Evolutionary conservation across 2,888 invertebrate species (phyloP), one percentile per base, ranked within the genome.

Genomic region (Cantharis lateralis): DNA sequence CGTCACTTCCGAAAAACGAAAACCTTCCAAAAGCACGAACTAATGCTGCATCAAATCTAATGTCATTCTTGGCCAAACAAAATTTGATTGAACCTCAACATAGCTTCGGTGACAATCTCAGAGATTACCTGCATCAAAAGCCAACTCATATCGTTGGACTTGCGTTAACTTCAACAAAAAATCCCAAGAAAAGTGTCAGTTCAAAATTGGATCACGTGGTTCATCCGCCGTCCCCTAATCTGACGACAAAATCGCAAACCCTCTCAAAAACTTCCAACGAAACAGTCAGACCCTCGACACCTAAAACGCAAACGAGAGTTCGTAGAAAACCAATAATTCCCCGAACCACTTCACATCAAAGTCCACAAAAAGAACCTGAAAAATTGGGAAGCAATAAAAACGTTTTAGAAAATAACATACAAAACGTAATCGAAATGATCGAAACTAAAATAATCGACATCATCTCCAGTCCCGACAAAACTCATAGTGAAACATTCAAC

Each of bases 371-470:
- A 48, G 72, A 76, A 20, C 24, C 72, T 18, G 16, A 18, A 7
- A 20, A 20, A 20, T 7, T n/a, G 0, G 10, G 18, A n/a, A n/a
- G 13, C n/a, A 18, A 11, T 15, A 62, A 70, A n/a, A 62, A 11
- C 3, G 10, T n/a, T 2, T 32, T 77, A 11, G 78, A 78, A 74
- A 15, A 24, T 5, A 72, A 69, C 24, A 76, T 78, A 15, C 78
- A 78, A 70, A 74, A 68, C 9, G 75, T 79, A 3, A 79, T 79
- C 10, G 75, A 79, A 15, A 75, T 73, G 75, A 75, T 79, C 66
- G 79, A 79, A 70, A 62, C 16, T 11, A 77, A 77, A 66, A 79
- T 79, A 11, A 73, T 77, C 3, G 79, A 79, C 13, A 72, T 77
- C 7, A 18, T 79, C 15, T 77, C 79, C 13, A 61, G 70, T 26